Base-by-base conservation (phyloP, 2,797 vertebrate species). In the Syndactyla subalaris region DNA sequence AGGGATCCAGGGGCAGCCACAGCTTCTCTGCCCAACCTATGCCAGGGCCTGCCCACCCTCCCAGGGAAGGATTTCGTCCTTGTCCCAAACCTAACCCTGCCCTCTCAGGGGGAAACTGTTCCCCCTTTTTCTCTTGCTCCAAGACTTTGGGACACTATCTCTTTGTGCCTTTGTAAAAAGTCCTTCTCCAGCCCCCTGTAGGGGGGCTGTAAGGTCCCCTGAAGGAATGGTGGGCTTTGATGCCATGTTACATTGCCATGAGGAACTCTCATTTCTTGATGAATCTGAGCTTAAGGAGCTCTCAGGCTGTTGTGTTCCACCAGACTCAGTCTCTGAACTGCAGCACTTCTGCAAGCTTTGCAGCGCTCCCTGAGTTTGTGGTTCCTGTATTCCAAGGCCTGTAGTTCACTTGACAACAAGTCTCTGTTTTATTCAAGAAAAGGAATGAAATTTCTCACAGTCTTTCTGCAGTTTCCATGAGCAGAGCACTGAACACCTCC, bases 401-500 rank as follows among this genome's bases (percentile, higher is more conserved):
- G 19, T 27, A 63, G 36, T 75, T 89, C 54, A 55, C 55, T 51
- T 4, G 12, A 41, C 57, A 81, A 38, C 15, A 70, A 71, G 16
- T 57, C 27, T 77, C 10, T 73, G 3, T 18, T 46, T 85, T 88
- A 57, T 71, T 80, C 17, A 65, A 71, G 83, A 73, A 94, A 73
- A 87, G 15, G 27, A 76, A 87, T 89, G 65, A 85, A 52, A 79
- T 89, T 87, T 74, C 86, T 87, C 63, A 39, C 62, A 8, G 38
- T 45, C 2, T 77, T 80, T 77, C n/a, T 95, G 49, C 65, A 58
- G 26, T 89, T 94, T 58, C 51, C 62, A n/a, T 36, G 66, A 62
- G 39, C 76, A 70, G 68, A 75, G 54, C 9, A 4, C 61, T 66
- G 78, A 95, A 74, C 84, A 82, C 93, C 84, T 87, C 87, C 85